Conservation (phyloP, 2,888 invertebrate genomes). For the Sphaerophoria rueppellii region DNA sequence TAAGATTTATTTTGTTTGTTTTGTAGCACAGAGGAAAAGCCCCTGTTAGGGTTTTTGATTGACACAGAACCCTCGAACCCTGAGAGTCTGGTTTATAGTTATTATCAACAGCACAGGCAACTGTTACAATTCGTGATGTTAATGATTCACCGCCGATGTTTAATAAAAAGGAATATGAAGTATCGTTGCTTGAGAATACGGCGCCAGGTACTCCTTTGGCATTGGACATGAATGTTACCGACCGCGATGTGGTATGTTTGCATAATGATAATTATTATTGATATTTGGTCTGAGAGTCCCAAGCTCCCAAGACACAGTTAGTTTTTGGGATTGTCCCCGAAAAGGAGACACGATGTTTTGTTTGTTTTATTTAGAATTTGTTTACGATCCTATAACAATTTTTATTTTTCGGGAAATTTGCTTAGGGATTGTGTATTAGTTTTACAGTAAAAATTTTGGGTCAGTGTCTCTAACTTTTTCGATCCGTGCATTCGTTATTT, state of each 20-base stretch:
- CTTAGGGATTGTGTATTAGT: background rate
- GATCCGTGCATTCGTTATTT: too few relatives aligned
- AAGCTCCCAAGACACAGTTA: too few relatives aligned
- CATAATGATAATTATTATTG: slow-evolving; percentile 5
- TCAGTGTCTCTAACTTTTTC: too few relatives aligned
- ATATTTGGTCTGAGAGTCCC: too few relatives aligned
- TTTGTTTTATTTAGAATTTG: slow-evolving; percentile 50
- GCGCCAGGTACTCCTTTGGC: slow-evolving; percentile 91
- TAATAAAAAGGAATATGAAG: slow-evolving; percentile 90
- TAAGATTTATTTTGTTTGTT: too few relatives aligned
- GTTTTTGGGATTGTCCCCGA: background rate
- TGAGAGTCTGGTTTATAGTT: too few relatives aligned
- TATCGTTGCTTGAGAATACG: slow-evolving; percentile 92
- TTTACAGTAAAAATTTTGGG: too few relatives aligned
- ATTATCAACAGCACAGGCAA: slow-evolving; percentile 89
- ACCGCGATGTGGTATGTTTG: slow-evolving; percentile 90
- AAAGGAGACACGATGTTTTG: background rate
- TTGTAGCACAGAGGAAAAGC: too few relatives aligned
- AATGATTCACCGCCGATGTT: slow-evolving; percentile 95
- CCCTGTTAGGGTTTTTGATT: too few relatives aligned
- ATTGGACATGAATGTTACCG: slow-evolving; percentile 92
- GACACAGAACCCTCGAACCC: too few relatives aligned
- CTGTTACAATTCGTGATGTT: slow-evolving; percentile 93
- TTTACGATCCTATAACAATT: slow-evolving; percentile 25
- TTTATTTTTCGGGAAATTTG: background rate